These are phyloP conservation scores for Palythoa grandiflora DNA, from an alignment of 92 coral and sea anemone genomes.

Conservation along the genomic window DNA sequence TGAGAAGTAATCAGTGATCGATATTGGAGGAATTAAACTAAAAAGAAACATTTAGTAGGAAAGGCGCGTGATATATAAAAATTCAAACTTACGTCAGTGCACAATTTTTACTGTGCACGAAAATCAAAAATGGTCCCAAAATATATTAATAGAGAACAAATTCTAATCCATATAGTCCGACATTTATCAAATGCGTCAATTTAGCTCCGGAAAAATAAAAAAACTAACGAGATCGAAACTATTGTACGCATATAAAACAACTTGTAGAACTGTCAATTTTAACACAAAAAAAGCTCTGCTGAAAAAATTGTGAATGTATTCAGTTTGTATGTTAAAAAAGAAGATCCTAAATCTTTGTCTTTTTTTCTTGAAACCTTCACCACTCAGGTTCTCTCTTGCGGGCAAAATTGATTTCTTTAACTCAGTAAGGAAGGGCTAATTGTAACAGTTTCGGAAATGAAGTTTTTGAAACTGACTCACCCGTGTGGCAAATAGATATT, in stretches of 20 bases:
- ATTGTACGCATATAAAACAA: background rate
- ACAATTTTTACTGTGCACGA: background rate
- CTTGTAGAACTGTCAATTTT: background rate
- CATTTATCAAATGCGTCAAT: background rate
- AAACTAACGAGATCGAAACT: background rate
- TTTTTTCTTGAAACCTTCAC: background rate
- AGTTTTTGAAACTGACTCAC: constrained; percentile 5
- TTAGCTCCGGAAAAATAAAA: background rate
- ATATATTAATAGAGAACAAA: background rate
- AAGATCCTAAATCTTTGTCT: background rate
- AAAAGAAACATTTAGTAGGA: background rate
- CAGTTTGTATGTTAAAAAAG: background rate
- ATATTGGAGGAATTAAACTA: constrained; percentile 20
- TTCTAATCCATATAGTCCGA: background rate
- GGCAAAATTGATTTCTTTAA: background rate
- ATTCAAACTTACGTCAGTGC: background rate
- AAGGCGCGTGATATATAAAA: background rate
- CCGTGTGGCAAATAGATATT: background rate
- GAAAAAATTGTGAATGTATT: background rate
- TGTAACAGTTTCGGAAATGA: background rate
- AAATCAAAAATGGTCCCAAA: background rate
- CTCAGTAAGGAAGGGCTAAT: background rate
- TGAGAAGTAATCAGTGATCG: constrained; percentile 30
- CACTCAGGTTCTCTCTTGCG: background rate
- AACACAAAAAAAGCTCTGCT: background rate